Conservation (phyloP, 2,888 invertebrate genomes). For the Ecdyonurus torrentis region DNA sequence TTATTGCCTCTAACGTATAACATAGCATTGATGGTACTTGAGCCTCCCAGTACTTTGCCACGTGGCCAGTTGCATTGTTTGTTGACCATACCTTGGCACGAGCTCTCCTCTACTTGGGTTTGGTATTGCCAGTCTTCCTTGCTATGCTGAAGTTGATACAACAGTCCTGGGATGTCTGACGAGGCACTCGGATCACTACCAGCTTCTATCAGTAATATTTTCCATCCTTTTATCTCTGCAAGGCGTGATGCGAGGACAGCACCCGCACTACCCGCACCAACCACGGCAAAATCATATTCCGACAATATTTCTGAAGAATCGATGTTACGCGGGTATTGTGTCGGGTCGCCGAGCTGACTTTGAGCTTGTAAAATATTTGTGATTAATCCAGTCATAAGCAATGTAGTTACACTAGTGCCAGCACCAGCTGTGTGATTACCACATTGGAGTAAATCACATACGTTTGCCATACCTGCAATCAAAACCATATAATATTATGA, state of each 20-base stretch:
- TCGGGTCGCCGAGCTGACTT: background rate
- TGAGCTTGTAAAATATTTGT: background rate
- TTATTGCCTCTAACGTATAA: constrained; percentile 54
- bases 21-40: constrained; percentile 66
- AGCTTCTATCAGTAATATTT: constrained; percentile 33
- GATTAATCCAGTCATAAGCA: background rate
- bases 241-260: constrained; percentile 33
- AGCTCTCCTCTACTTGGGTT: constrained; percentile 27
- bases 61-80: constrained; percentile 34
- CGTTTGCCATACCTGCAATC: too few relatives aligned
- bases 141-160: constrained; percentile 20
- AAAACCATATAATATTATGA: too few relatives aligned
- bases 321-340: constrained; percentile 34
- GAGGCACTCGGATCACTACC: constrained; percentile 30
- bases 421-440: too few relatives aligned
- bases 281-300: constrained; percentile 20
- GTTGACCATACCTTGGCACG: constrained; percentile 23
- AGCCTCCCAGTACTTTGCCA: constrained; percentile 65
- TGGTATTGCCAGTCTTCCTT: constrained; percentile 31
- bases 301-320: constrained; percentile 21
- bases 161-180: constrained; percentile 29
- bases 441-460: too few relatives aligned
- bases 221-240: constrained; percentile 28
- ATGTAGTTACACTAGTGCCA: background rate
- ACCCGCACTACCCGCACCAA: constrained; percentile 33